A percentile compares a stretch with the other conserved stretches of the same genome.
phyloP scores from a whole-genome alignment of 2,888 invertebrate genomes.

The Incurvaria masculella region DNA sequence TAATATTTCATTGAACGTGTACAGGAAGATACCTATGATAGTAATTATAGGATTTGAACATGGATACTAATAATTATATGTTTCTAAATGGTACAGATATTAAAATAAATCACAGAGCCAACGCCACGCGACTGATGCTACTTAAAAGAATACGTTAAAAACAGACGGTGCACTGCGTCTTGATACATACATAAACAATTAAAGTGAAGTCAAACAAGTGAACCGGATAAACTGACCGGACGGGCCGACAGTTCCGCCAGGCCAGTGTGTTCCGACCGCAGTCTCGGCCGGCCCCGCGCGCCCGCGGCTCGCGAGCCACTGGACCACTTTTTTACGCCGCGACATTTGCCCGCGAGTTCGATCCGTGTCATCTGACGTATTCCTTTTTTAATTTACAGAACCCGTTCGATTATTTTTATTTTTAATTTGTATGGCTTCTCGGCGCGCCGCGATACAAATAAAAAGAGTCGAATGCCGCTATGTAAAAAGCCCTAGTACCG shows the following conservation, averaged over 20 bases:
- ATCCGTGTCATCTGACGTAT: conserved; percentile 57
- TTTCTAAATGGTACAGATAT: too few species aligned
- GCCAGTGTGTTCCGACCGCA: neutral
- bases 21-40: too few species aligned
- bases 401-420: conserved; percentile 42
- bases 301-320: conserved; percentile 13
- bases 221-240: too few species aligned
- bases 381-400: conserved; percentile 54
- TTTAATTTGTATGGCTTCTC: conserved; percentile 50
- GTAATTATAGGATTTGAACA: too few species aligned
- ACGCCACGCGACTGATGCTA: too few species aligned
- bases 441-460: conserved; percentile 18
- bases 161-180: too few species aligned
- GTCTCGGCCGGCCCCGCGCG: neutral
- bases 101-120: too few species aligned
- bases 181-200: too few species aligned
- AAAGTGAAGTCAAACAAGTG: too few species aligned
- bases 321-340: conserved; percentile 55
- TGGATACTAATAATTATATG: too few species aligned
- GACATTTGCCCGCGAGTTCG: conserved; percentile 58
- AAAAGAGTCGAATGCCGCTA: conserved; percentile 34
- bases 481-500: conserved; percentile 37
- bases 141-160: too few species aligned
- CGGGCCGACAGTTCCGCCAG: neutral
- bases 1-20: too few species aligned